Evolutionary conservation across 2,797 vertebrate genomes (phyloP).

Genomic region (Sylvilagus floridanus): DNA sequence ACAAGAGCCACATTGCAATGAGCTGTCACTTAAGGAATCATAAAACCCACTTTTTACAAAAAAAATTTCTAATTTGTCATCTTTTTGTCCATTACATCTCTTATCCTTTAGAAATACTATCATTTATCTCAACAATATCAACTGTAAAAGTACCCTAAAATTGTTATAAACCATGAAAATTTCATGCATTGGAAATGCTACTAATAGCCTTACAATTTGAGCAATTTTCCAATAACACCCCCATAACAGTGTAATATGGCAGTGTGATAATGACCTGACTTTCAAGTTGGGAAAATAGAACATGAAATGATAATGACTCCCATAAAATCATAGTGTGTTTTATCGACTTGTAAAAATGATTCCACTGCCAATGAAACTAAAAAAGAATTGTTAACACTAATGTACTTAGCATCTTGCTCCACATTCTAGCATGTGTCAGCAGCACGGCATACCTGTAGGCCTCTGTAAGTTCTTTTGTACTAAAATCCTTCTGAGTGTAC

Average conservation of each 20-base stretch:
- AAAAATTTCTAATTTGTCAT: background rate
- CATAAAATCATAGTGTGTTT: constrained; percentile 39
- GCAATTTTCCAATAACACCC: constrained; percentile 42
- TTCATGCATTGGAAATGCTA: background rate
- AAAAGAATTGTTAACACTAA: background rate
- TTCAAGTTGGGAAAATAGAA: constrained; percentile 48
- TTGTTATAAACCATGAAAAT: background rate
- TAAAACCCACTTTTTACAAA: background rate
- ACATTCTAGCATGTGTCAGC: background rate
- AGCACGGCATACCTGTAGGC: constrained; percentile 92
- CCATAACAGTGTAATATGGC: background rate
- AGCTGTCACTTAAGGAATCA: background rate
- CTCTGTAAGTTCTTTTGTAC: constrained; percentile 97
- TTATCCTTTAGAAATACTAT: background rate
- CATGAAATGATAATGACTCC: constrained; percentile 49
- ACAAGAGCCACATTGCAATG: background rate
- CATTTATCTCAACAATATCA: background rate
- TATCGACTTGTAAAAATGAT: constrained; percentile 19
- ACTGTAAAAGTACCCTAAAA: background rate
- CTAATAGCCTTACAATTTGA: background rate
- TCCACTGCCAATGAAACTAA: constrained; percentile 17
- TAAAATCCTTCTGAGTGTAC: constrained; percentile 95
- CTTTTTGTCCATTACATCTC: background rate
- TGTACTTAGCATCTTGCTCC: background rate
- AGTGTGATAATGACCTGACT: constrained; percentile 34